Conservation (phyloP, 2,797 vertebrate genomes). For the Sandelia bainsii region DNA sequence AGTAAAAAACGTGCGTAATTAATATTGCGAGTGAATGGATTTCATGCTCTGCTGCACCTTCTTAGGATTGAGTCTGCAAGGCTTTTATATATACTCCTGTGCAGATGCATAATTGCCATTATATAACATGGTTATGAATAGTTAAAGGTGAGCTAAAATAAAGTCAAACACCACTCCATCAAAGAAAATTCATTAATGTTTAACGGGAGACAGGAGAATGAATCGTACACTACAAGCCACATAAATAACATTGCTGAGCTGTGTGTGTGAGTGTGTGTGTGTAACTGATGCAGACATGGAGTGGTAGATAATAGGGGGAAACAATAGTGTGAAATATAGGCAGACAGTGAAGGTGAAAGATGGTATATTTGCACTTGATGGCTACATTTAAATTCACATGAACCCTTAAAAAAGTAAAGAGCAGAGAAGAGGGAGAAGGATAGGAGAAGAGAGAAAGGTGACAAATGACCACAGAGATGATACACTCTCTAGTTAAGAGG, state of each 20-base stretch:
- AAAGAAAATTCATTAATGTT: constrained; percentile 75
- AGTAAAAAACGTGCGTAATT: constrained; percentile 63
- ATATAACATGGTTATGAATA: constrained; percentile 76
- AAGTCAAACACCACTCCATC: constrained; percentile 74
- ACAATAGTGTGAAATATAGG: neutral
- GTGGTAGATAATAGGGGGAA: neutral
- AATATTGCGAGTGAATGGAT: constrained; percentile 59
- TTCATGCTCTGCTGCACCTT: constrained; percentile 63
- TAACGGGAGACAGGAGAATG: constrained; percentile 62
- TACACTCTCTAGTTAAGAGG: too few species aligned
- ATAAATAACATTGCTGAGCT: constrained; percentile 59
- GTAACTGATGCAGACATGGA: constrained; percentile 7
- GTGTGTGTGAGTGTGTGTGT: constrained; percentile 9
- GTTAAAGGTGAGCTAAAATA: constrained; percentile 74
- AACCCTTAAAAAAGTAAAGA: neutral
- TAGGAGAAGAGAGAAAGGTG: neutral
- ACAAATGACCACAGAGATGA: neutral
- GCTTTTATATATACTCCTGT: constrained; percentile 52
- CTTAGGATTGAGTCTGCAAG: constrained; percentile 31
- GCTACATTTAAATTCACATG: neutral
- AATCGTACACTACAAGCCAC: constrained; percentile 54
- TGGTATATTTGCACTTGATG: neutral
- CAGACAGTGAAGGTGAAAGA: constrained; percentile 12
- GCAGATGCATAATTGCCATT: constrained; percentile 61
- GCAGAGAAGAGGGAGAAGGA: too few species aligned